Conservation (phyloP, 2,888 invertebrate species). For the Andrena praecox region DNA sequence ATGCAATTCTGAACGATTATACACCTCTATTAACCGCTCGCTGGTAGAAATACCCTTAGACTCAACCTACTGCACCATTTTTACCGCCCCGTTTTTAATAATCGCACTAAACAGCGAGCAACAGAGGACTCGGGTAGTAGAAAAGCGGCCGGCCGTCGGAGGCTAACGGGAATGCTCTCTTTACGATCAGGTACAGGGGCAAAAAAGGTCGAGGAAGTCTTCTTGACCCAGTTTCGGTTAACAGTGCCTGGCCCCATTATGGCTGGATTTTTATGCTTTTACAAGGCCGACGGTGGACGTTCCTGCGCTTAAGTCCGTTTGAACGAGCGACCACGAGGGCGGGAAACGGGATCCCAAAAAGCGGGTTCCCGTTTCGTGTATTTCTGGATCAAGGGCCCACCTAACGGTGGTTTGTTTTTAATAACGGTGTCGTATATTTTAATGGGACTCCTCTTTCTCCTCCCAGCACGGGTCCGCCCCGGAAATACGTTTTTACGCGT, state of each 20-base stretch:
- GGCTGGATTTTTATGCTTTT: slow-evolving; percentile 77
- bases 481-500: slow-evolving; percentile 66
- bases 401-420: slow-evolving; percentile 81
- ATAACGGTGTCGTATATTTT: slow-evolving; percentile 83
- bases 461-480: slow-evolving; percentile 27
- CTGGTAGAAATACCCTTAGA: neutral
- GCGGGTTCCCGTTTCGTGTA: slow-evolving; percentile 79
- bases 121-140: neutral
- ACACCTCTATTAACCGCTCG: neutral
- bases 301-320: slow-evolving; percentile 36
- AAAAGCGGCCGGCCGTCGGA: neutral
- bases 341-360: slow-evolving; percentile 79
- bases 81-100: slow-evolving; percentile 6
- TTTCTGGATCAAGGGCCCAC: slow-evolving; percentile 65
- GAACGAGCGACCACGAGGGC: slow-evolving; percentile 65
- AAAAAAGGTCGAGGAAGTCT: slow-evolving; percentile 31
- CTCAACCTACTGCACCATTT: neutral
- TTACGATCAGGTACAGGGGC: slow-evolving; percentile 32
- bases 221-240: slow-evolving; percentile 62
- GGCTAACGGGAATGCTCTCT: slow-evolving; percentile 37
- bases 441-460: slow-evolving; percentile 71
- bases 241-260: slow-evolving; percentile 37
- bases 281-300: slow-evolving; percentile 52
- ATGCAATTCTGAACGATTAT: neutral
- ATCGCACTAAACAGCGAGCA: slow-evolving; percentile 1